A percentile compares a stretch with the other conserved stretches of the same genome.
Conservation (phyloP, 2,797 vertebrate species). For the Vireo griseus region DNA sequence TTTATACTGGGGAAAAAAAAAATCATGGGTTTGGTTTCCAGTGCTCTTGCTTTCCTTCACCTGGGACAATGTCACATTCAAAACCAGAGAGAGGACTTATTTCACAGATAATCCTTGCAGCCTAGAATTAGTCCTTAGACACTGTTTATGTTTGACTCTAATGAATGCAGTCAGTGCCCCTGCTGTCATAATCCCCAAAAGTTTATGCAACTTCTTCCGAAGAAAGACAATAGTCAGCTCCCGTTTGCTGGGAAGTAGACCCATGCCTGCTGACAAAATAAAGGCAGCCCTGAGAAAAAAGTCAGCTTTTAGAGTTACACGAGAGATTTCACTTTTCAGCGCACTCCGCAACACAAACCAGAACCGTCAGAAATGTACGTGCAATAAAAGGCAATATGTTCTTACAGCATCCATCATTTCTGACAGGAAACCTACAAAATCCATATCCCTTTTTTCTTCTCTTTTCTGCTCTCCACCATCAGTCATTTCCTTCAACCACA, state of each 20-base stretch:
- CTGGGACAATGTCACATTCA: background rate
- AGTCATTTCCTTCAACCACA: background rate
- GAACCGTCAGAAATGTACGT: background rate
- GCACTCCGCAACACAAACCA: background rate
- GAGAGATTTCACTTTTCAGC: background rate
- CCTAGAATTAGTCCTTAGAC: background rate
- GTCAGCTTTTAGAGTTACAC: background rate
- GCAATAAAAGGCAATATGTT: background rate
- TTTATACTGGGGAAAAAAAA: rapidly evolving
- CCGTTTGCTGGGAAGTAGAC: background rate
- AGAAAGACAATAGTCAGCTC: background rate
- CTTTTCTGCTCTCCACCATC: background rate
- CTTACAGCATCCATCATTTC: background rate
- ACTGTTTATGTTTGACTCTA: background rate
- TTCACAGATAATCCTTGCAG: background rate
- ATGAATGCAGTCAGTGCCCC: background rate
- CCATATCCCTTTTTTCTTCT: background rate
- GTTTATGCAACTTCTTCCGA: background rate
- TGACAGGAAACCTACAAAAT: background rate
- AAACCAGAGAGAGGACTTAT: background rate
- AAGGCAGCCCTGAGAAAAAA: background rate
- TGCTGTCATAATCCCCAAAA: background rate
- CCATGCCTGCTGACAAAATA: background rate
- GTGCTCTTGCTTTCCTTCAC: background rate
- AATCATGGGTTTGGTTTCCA: rapidly evolving